Conservation (phyloP, 2,113 vertebrate species). For the Dolichallabes microphthalmus region DNA sequence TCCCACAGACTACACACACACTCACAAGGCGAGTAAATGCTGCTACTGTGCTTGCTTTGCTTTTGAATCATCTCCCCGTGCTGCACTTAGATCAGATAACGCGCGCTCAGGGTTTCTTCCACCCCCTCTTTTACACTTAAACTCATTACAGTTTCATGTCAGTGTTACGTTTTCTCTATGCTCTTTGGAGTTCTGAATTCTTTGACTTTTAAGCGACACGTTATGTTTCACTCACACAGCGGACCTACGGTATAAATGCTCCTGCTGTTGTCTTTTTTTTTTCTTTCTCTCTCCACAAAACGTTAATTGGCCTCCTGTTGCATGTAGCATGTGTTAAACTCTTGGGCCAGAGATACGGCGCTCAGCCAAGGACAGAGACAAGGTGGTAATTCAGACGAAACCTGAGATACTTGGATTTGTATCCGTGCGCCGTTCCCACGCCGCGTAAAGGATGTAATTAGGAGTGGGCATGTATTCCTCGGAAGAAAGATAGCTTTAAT, state of each 20-base stretch:
- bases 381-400: slow-evolving; percentile 1
- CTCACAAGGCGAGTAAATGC: not conserved
- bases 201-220: not conserved
- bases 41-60: too few relatives aligned
- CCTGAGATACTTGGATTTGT: not conserved
- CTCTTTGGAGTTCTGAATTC: not conserved
- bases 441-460: not conserved
- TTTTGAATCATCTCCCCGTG: not conserved
- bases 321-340: slow-evolving; percentile 4
- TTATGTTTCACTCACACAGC: not conserved
- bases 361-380: not conserved
- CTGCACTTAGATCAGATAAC: slow-evolving; percentile 31
- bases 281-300: not conserved
- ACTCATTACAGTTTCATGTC: slow-evolving; percentile 17
- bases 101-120: not conserved
- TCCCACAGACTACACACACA: slow-evolving; percentile 11
- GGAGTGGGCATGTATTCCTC: not conserved
- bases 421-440: too few relatives aligned
- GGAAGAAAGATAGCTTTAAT: not conserved
- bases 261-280: slow-evolving; percentile 7
- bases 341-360: not conserved
- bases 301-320: slow-evolving; percentile 26
- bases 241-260: not conserved
- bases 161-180: not conserved
- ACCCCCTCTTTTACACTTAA: not conserved